phyloP scores from a whole-genome alignment of 53 echinoderm and acorn worm species.

The Henricia sp. region DNA sequence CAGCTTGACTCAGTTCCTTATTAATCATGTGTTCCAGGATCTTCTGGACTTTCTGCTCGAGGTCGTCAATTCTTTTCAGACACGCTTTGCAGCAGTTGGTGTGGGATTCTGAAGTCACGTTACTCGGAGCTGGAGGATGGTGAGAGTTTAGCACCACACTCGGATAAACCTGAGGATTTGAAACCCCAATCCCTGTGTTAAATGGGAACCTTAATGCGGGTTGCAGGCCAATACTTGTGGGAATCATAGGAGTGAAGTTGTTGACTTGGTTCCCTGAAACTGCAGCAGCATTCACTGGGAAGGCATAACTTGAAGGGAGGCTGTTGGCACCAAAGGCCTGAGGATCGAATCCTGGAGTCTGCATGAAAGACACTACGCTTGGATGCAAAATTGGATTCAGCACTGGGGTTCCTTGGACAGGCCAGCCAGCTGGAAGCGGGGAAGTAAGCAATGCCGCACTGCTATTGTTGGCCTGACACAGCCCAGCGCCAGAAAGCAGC shows the following conservation, averaged over 20 bases:
- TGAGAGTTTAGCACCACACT: not conserved
- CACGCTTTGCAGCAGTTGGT: constrained; percentile 41
- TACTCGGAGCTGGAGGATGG: not conserved
- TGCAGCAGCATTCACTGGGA: not conserved
- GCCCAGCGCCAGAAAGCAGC: not conserved
- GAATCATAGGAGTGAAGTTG: not conserved
- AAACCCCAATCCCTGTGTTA: not conserved
- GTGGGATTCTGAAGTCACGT: constrained; percentile 4
- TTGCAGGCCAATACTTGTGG: not conserved
- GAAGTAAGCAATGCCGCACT: not conserved
- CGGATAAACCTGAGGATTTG: not conserved
- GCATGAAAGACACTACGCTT: constrained; percentile 12
- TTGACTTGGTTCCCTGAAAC: not conserved
- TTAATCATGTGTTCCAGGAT: constrained; percentile 18
- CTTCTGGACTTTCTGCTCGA: constrained; percentile 44
- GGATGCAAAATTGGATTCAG: constrained; percentile 25
- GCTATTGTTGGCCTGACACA: not conserved
- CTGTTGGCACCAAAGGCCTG: not conserved
- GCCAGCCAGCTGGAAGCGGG: not conserved
- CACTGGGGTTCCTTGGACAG: constrained; percentile 30
- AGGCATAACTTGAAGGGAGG: constrained; percentile 22
- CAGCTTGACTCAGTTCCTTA: constrained; percentile 1
- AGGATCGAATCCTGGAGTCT: constrained; percentile 10
- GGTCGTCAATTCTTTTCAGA: constrained; percentile 22
- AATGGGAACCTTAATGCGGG: not conserved